phyloP scores from a whole-genome alignment of 2,113 vertebrate species.

The Todiramphus chloris region DNA sequence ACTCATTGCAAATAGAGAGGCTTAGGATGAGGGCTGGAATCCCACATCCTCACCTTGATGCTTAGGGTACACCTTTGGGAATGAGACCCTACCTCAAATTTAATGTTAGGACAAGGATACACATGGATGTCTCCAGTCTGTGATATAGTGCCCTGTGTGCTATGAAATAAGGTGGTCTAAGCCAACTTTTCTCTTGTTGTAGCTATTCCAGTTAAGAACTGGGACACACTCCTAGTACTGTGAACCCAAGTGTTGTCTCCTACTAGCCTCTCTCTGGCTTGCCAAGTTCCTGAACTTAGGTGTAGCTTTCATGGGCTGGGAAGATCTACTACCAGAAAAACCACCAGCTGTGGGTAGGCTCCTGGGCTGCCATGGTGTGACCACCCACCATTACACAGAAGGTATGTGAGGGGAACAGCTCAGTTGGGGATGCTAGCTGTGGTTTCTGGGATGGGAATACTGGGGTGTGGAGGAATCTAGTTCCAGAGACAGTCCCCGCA shows the following conservation, averaged over 20 bases:
- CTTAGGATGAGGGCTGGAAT: neutral
- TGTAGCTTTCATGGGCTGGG: accelerated
- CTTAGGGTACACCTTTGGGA: neutral
- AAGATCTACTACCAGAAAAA: neutral
- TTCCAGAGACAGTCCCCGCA: neutral
- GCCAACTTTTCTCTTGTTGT: neutral
- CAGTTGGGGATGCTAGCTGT: neutral
- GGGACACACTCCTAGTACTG: neutral
- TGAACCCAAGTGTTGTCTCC: neutral
- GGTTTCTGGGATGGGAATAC: neutral
- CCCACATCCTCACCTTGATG: neutral
- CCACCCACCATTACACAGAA: neutral
- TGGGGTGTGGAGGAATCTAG: accelerated
- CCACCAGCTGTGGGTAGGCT: neutral
- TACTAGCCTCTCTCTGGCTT: accelerated
- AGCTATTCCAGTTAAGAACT: neutral
- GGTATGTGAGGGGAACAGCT: accelerated
- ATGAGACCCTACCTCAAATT: neutral
- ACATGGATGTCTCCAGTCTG: neutral
- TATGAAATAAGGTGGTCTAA: neutral
- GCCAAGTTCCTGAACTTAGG: neutral
- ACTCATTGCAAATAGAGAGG: neutral
- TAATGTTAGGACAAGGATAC: neutral
- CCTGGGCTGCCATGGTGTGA: neutral
- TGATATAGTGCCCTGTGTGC: accelerated